These are phyloP conservation scores for Noctua janthina DNA, from an alignment of 2,888 invertebrate species.

Conservation along the genomic window DNA sequence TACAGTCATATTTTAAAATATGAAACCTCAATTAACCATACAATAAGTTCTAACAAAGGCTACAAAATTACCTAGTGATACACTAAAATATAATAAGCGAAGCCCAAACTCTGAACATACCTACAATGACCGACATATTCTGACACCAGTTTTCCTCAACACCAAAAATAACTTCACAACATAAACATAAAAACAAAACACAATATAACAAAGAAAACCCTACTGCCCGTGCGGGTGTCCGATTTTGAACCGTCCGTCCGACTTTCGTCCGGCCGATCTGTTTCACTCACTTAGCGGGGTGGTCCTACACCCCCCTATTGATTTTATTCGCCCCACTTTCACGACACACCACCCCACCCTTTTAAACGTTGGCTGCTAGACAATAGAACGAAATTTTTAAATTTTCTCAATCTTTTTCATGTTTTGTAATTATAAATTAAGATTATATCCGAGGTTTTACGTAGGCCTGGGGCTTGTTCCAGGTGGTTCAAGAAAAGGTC, in stretches of 20 bases:
- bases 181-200: constrained; percentile 18
- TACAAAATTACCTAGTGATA: too few species aligned
- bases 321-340: constrained; percentile 84
- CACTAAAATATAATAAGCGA: too few species aligned
- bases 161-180: not conserved
- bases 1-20: not conserved
- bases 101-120: not conserved
- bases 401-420: constrained; percentile 31
- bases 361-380: constrained; percentile 81
- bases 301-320: constrained; percentile 79
- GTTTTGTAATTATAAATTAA: not conserved
- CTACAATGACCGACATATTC: not conserved
- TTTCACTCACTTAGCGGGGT: constrained; percentile 75
- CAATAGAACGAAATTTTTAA: constrained; percentile 78
- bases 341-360: constrained; percentile 71
- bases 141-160: not conserved
- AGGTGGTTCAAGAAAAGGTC: not conserved
- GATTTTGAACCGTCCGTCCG: constrained; percentile 65
- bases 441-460: not conserved
- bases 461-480: not conserved
- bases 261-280: constrained; percentile 75
- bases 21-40: not conserved
- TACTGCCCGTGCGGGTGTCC: constrained; percentile 62
- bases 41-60: not conserved
- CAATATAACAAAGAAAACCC: constrained; percentile 34